Percentiles rank a stretch among this genome's conserved stretches.
phyloP scores from a whole-genome alignment of 2,113 vertebrate genomes.

The Jaculus jaculus region DNA sequence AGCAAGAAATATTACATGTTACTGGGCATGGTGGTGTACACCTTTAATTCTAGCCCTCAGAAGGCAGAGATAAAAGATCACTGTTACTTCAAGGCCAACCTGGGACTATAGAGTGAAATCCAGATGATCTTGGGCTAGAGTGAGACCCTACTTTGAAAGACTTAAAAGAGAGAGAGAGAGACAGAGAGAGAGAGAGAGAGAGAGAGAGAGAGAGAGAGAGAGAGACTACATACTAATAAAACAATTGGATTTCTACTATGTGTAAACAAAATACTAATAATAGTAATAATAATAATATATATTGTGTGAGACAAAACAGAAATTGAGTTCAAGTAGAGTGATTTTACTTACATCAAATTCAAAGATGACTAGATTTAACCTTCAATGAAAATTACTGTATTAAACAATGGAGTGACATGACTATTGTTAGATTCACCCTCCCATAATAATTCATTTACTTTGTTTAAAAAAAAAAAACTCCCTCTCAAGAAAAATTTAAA shows the following conservation, averaged over 20 bases:
- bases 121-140: too few species aligned
- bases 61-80: too few species aligned
- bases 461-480: not conserved
- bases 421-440: not conserved
- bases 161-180: too few species aligned
- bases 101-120: too few species aligned
- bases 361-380: not conserved
- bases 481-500: not conserved
- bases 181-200: too few species aligned
- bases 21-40: too few species aligned
- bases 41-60: too few species aligned
- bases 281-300: not conserved
- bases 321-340: fast-evolving
- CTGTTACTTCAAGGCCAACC: too few species aligned
- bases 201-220: not conserved
- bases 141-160: too few species aligned
- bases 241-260: not conserved
- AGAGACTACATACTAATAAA: not conserved
- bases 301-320: not conserved
- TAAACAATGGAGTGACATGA: not conserved
- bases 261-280: not conserved
- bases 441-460: not conserved
- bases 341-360: not conserved
- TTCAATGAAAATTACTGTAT: not conserved
- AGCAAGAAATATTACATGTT: too few species aligned